Base-by-base conservation (phyloP, 2,888 invertebrate genomes). In the Scaptomyza parva region DNA sequence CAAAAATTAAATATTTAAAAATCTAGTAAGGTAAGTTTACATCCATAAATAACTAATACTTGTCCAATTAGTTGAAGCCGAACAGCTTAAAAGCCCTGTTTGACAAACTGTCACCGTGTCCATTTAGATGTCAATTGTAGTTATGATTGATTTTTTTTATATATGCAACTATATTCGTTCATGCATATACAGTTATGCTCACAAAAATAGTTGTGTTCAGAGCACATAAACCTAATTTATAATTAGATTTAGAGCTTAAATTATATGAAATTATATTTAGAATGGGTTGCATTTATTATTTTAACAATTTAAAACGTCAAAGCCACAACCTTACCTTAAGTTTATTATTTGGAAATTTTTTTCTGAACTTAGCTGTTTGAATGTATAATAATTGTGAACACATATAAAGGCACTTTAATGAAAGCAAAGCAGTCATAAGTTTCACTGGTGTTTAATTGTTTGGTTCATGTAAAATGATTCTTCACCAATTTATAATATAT, bases 401-500 rank as follows among this genome's bases (percentile, higher is more conserved):
- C 39, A 14, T 80, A 81, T 83, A 81, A 67, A 83, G 63, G 39
- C 6, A 47, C 17, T 12, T 22, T 37, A 18, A 14, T 8, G 1
- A 20, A 40, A 47, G 28, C 30, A 33, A 35, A 48, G 28, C 12
- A n/a, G 22, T 45, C 54, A 59, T 54, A 62, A 58, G 40, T 6
- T 50, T 22, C 11, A n/a, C 5, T n/a, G 2, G 9, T 17, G 39
- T 24, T 39, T 72, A 72, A 72, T 72, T 72, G 72, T 17, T 20
- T 37, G 35, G 50, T 35, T 50, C 39, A n/a, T 12, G 26, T 30
- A 44, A 33, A 14, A 65, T 65, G 65, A 55, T 44, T 11, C 33
- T 82, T 11, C 24, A 68, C 8, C 63, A 68, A 47, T 82, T 88
- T 41, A 70, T 88, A 14, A 12, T 88, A 11, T 59, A 86, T 37